phyloP scores from a whole-genome alignment of 1,140 invertebrate species.

The Neomicropteryx cornuta region DNA sequence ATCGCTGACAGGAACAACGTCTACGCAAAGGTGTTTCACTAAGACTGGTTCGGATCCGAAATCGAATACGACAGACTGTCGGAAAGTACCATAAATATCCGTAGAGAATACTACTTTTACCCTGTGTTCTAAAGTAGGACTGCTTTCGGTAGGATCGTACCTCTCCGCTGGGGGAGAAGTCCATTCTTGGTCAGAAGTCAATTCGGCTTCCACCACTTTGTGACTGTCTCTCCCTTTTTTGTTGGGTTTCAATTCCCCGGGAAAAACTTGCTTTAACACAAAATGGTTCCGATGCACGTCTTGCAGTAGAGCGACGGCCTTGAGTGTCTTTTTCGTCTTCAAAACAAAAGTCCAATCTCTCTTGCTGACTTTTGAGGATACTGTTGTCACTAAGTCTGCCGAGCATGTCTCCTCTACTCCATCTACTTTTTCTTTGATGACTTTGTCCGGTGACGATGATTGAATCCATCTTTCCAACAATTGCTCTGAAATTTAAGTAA shows the following conservation, averaged over 20 bases:
- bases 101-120: conserved; percentile 61
- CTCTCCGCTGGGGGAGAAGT: conserved; percentile 15
- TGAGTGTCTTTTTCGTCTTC: conserved; percentile 35
- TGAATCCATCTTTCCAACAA: conserved; percentile 53
- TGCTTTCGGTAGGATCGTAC: conserved; percentile 27
- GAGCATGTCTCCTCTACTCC: conserved; percentile 49
- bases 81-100: conserved; percentile 69
- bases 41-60: conserved; percentile 62
- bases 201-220: conserved; percentile 20
- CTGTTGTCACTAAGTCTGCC: conserved; percentile 47
- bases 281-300: conserved; percentile 66
- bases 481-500: conserved; percentile 37
- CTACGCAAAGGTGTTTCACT: conserved; percentile 62
- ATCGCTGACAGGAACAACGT: conserved; percentile 61
- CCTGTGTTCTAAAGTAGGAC: conserved; percentile 37
- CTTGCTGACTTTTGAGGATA: conserved; percentile 54
- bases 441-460: conserved; percentile 41
- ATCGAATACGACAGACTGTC: conserved; percentile 70
- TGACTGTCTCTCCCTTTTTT: conserved; percentile 18
- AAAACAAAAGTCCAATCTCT: conserved; percentile 57
- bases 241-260: conserved; percentile 17
- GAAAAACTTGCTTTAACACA: conserved; percentile 41
- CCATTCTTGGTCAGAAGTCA: conserved; percentile 50
- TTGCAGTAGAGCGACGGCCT: conserved; percentile 57
- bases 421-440: conserved; percentile 47